Evolutionary conservation across 2,888 invertebrate genomes (phyloP), one percentile per base, ranked within the genome.

Genomic region (Drosophila flavopinicola): DNA sequence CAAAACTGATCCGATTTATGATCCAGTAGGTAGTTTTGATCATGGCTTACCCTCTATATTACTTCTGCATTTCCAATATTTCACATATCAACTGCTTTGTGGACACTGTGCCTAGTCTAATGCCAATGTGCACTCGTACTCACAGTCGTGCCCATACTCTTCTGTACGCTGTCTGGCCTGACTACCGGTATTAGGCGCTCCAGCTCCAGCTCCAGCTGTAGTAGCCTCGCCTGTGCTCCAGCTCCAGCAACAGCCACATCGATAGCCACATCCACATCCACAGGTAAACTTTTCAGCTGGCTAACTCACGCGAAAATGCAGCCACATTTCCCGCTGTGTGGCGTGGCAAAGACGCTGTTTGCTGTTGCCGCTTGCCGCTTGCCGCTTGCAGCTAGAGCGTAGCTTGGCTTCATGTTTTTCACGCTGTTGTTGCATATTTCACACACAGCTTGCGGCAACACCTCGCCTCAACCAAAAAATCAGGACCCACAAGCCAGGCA

Each of bases 391-490:
- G 20, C 2, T 4, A 20, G 20, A 20, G 4, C 20, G 20, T 20
- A 20, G 20, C 20, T 66, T 78, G 82, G 67, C 83, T 82, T 86
- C 83, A 73, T 85, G 87, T 85, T 79, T 76, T 78, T 80, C 87
- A 84, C 84, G 87, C 87, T 83, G 78, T 76, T 86, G 76, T 69
- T 78, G 83, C 87, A 83, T 80, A 85, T 78, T 86, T 86, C 87
- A 86, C 87, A 85, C 79, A 79, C 87, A 87, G 83, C 85, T 79
- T 67, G 85, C 77, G 85, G 87, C 87, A 86, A 87, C 87, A 87
- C 85, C 87, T 87, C 66, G n/a, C n/a, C n/a, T n/a, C n/a, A n/a
- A n/a, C n/a, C n/a, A n/a, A n/a, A n/a, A n/a, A n/a, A n/a, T n/a
- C n/a, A n/a, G n/a, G n/a, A 56, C 24, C 30, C 15, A 39, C 48